Base-by-base conservation (phyloP, 2,888 invertebrate genomes). In the Apeira syringaria region DNA sequence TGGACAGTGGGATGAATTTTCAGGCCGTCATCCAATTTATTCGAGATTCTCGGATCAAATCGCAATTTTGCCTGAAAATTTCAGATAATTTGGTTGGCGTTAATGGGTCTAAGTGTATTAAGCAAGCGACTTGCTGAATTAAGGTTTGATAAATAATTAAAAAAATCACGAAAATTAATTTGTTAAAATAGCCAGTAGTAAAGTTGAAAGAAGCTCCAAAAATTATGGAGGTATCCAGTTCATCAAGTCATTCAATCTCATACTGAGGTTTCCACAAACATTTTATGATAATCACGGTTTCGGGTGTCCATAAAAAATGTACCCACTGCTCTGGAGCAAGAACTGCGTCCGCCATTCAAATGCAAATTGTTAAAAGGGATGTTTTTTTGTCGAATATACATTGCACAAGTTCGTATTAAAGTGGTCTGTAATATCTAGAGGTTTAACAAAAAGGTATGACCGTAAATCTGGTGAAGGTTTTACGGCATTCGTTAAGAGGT, bases 231-330 rank as follows among this genome's bases (percentile, higher is more conserved):
- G 61, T 54, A 64, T 58, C 53, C 50, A 51, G 52, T 61, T 58
- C 62, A 69, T 72, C 64, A 63, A 65, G 68, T 59, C 65, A 64
- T 69, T 61, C 44, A 53, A 57, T 52, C 56, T 56, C 60, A 64
- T 68, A 69, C 71, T 66, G 64, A 64, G 64, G 61, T 61, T 68
- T 59, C 61, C 64, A 61, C 68, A 73, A 74, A 73, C 75, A 72
- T 75, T 77, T 80, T 79, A 80, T 80, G 80, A 68, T 77, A 80
- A 80, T 77, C 71, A 58, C 61, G 66, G 64, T 59, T 65, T 59
- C 59, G 56, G 60, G 48, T 55, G 55, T 58, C 59, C 64, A 61
- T 68, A 74, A 74, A 70, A 77, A 77, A 72, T 61, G 63, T 67
- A 61, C 68, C 67, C 68, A 53, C 53, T 60, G 57, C 64, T 60